Evolutionary conservation across 2,888 invertebrate genomes (phyloP).

Genomic region (Eupeodes luniger): DNA sequence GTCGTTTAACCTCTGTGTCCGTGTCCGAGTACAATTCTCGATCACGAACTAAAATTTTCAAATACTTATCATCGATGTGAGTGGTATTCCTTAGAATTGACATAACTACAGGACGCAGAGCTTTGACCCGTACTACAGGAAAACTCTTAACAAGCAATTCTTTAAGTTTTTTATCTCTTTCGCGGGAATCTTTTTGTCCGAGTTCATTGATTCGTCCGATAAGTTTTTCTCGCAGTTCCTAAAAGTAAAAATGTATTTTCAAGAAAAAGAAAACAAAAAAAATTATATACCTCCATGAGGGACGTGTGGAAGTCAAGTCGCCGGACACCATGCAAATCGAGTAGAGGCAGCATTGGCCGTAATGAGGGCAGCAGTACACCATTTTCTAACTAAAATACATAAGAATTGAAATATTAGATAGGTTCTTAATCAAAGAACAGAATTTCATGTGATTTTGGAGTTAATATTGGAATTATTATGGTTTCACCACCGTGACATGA

Average conservation of each 20-base stretch:
- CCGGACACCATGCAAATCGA: constrained; percentile 97
- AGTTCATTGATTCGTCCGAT: constrained; percentile 93
- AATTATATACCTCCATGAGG: constrained; percentile 88
- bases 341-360: constrained; percentile 95
- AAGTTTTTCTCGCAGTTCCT: constrained; percentile 88
- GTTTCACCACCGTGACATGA: neutral
- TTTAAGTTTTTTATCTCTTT: constrained; percentile 92
- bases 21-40: constrained; percentile 96
- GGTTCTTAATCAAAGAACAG: no score
- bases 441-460: no score
- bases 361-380: constrained; percentile 96
- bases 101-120: constrained; percentile 97
- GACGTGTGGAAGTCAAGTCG: constrained; percentile 97
- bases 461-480: no score
- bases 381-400: constrained; percentile 89
- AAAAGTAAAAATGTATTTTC: neutral
- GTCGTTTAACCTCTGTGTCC: constrained; percentile 97
- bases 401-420: no score
- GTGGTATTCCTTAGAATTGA: constrained; percentile 96
- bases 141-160: constrained; percentile 96
- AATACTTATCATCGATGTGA: constrained; percentile 95
- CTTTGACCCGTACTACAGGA: constrained; percentile 95
- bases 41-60: constrained; percentile 91
- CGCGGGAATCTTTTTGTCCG: constrained; percentile 85
- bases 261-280: neutral